Evolutionary conservation across 2,797 vertebrate species (phyloP).

Genomic region (Pristis pectinata): DNA sequence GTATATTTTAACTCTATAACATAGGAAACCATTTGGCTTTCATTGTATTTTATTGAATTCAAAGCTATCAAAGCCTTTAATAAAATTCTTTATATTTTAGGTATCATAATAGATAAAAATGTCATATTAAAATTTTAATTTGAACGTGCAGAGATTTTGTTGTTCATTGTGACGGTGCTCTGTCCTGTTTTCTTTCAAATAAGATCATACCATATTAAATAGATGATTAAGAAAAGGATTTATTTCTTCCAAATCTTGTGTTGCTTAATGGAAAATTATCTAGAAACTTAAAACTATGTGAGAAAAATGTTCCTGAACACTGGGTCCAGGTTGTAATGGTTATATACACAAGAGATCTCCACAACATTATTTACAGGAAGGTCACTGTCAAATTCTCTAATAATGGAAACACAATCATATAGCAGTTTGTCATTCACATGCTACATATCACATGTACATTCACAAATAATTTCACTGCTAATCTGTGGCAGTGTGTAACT

Average conservation of each 20-base stretch:
- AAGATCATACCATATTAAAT: neutral
- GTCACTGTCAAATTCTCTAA: neutral
- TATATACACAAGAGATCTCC: neutral
- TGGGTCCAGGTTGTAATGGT: neutral
- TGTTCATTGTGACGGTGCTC: neutral
- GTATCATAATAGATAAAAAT: neutral
- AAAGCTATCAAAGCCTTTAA: neutral
- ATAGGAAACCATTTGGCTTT: neutral
- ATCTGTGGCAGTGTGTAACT: too few relatives aligned
- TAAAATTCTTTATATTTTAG: neutral
- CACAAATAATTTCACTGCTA: too few relatives aligned
- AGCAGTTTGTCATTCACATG: neutral
- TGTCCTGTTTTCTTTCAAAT: neutral
- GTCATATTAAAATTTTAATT: neutral
- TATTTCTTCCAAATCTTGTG: neutral
- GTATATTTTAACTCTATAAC: constrained; percentile 8
- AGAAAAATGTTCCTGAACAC: neutral
- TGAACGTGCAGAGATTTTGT: neutral
- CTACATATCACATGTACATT: too few relatives aligned
- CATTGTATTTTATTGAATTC: neutral
- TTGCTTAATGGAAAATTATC: neutral
- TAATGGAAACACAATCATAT: neutral
- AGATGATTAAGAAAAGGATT: neutral
- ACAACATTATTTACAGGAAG: neutral
- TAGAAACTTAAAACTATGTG: neutral